Conservation (phyloP, 2,888 invertebrate species). For the Panopea generosa region DNA sequence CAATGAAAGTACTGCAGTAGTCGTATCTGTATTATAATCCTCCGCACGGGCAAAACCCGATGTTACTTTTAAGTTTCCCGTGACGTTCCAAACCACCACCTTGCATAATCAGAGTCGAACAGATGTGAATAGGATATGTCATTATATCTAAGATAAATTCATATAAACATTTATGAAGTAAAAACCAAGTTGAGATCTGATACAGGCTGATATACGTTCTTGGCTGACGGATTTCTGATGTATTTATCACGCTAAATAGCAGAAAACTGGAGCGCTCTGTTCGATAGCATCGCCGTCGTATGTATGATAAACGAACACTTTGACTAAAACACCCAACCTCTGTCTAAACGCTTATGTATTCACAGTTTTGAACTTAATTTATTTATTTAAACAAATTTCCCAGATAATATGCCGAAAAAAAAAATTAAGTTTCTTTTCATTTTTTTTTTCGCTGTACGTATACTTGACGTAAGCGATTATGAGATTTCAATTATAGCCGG, state of each 20-base stretch:
- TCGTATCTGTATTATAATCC: no score
- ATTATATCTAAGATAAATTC: conserved; percentile 23
- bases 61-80: no score
- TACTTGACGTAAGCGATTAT: no score
- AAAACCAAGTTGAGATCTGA: conserved; percentile 15
- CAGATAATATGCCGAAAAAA: conserved; percentile 10
- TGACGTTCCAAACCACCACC: no score
- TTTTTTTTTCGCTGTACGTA: no score
- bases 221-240: conserved; percentile 34
- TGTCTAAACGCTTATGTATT: conserved; percentile 4
- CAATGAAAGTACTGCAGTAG: no score
- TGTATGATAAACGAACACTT: conserved; percentile 17
- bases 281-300: conserved; percentile 40
- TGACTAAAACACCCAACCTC: conserved; percentile 1
- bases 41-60: no score
- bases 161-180: conserved; percentile 55
- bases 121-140: conserved; percentile 3
- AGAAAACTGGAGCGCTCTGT: conserved; percentile 42
- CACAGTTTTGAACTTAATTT: conserved; percentile 16
- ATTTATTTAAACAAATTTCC: conserved; percentile 20
- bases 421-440: no score
- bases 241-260: conserved; percentile 42
- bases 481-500: no score
- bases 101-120: not conserved
- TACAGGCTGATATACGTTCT: conserved; percentile 22